Evolutionary conservation across 2,113 vertebrate species (phyloP), one percentile per base, ranked within the genome.

Genomic region (Tragulus kanchil): DNA sequence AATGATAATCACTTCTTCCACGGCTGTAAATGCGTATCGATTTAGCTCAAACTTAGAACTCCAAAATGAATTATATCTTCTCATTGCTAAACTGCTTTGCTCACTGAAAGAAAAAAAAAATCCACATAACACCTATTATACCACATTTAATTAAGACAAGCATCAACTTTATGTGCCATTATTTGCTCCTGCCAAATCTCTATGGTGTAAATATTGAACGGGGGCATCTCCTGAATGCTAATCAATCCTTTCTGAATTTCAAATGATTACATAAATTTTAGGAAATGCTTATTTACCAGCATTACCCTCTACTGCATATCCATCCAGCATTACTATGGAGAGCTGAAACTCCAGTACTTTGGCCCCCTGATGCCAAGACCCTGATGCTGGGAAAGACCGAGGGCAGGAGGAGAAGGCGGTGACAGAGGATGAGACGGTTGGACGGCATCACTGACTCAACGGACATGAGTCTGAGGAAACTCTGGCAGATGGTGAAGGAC

Each of bases 61-160:
- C 98, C 98, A 98, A 98, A 98, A 98, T 99, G 99, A 99, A 97
- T 99, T 99, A 99, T 98, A 98, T 97, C 97, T 97, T 96, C 95
- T 98, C 98, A 96, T 97, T 97, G 98, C 98, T 98, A 99, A 99
- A 99, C 98, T 98, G 98, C 98, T 98, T 98, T 97, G 97, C 98
- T 98, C 97, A 95, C 97, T 97, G 97, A 96, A 97, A 96, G 96
- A 97, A 97, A 98, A 85, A 94, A 85, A 87, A 92, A 94, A 16
- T 59, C 45, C 92, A 96, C 93, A 83, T 89, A 98, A 97, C 98
- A 98, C 98, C 98, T 98, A 98, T 99, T 99, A 99, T 98, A 98
- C 98, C 97, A 97, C 98, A 98, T 98, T 99, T 99, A 99, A 99
- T 99, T 99, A 99, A 99, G 99, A 98, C 98, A 97, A 98, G 98